phyloP scores from a whole-genome alignment of 2,888 invertebrate species.

The Metopia argyrocephala region DNA sequence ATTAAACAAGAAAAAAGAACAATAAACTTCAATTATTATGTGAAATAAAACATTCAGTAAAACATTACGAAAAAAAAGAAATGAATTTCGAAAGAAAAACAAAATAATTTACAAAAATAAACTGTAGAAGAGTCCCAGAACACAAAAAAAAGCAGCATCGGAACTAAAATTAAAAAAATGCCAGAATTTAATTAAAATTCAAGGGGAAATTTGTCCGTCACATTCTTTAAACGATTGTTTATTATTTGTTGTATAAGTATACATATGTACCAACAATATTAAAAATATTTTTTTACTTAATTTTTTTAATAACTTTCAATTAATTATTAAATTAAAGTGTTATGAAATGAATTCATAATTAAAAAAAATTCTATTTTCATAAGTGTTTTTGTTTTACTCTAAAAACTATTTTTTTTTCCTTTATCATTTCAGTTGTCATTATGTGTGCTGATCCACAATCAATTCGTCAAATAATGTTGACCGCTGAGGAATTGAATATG shows the following conservation, averaged over 20 bases:
- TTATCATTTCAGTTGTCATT: conserved; percentile 92
- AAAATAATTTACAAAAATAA: not conserved
- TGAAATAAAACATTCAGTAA: not conserved
- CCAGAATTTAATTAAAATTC: not conserved
- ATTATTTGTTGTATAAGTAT: no score
- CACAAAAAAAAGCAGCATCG: not conserved
- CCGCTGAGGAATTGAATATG: conserved; percentile 96
- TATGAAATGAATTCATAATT: not conserved
- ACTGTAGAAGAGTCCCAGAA: no score
- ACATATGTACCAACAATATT: no score
- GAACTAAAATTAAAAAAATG: not conserved
- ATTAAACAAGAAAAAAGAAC: not conserved
- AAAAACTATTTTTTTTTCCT: not conserved
- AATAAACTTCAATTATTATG: conserved; percentile 28
- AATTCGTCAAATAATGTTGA: conserved; percentile 94
- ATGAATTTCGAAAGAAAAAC: not conserved
- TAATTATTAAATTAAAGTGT: not conserved
- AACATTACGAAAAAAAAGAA: conserved; percentile 3
- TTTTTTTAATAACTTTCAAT: not conserved
- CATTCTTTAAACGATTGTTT: not conserved
- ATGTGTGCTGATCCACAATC: conserved; percentile 94
- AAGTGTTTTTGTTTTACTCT: not conserved
- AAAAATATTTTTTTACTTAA: no score
- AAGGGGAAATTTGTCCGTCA: not conserved
- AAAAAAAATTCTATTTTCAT: not conserved